Evolutionary conservation across 2,888 invertebrate species (phyloP), one percentile per base, ranked within the genome.

Genomic region (Dinocampus coccinellae): DNA sequence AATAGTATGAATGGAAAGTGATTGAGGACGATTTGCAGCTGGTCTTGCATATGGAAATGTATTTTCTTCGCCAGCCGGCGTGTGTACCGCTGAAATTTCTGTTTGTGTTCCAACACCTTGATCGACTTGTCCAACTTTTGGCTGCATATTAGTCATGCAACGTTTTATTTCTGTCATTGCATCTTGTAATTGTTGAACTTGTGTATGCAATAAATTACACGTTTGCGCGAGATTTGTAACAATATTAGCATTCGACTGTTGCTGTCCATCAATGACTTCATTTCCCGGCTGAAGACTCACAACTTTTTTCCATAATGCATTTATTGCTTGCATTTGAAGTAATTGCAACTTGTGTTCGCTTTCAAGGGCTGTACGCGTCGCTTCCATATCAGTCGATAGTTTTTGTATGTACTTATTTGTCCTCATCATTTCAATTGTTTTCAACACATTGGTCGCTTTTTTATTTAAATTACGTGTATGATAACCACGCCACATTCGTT

Each of bases 281-380:
- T 76, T 61, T 6, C 82, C 85, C 1, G 89, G 88, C 73, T 93
- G 93, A 78, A 94, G 88, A 0, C 92, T 91, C 16, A 93, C 93
- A 1, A 95, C 94, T 85, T 95, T 95, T 87, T 95, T 95, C 96
- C 96, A 96, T 2, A 96, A 88, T 0, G 95, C 95, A 83, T 94
- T 94, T 79, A 96, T 96, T 3, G 96, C 96, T 87, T 96, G 96
- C 92, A 95, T 95, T 88, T 96, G 96, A 62, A 96, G 88, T 83
- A 95, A 92, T 79, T 96, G 95, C 70, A 96, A 92, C 83, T 95
- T 95, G 33, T 95, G 89, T 84, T 96, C 96, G 80, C 94, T 94
- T 82, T 95, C 95, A 58, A 96, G 84, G 13, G 95, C 95, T 1
- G 93, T 93, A 85, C 95, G 94, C 0, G 96, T 95, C 13, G 94